Evolutionary conservation across 2,113 vertebrate genomes (phyloP).

Genomic region (Thinocorus orbignyianus): DNA sequence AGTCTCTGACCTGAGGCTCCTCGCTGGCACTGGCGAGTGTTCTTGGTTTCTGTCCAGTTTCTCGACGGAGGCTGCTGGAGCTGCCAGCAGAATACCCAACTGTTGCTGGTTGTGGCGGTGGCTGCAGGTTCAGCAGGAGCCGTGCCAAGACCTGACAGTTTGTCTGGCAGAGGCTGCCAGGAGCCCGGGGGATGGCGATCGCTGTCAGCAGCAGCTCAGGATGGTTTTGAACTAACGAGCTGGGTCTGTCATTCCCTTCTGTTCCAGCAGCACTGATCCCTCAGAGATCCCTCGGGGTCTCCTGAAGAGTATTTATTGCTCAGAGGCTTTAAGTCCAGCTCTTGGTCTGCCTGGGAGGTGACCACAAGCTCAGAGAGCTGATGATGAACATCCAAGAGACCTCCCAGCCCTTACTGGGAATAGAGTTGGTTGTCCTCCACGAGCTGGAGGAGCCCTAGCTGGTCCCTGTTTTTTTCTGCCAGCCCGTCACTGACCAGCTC

Average conservation of each 20-base stretch:
- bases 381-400: neutral
- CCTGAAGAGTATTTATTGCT: neutral
- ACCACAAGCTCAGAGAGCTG: neutral
- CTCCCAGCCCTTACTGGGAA: neutral
- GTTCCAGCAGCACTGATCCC: neutral
- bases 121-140: neutral
- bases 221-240: neutral
- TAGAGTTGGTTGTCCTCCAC: fast-evolving
- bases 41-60: neutral
- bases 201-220: fast-evolving
- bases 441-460: neutral
- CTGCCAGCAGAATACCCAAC: neutral
- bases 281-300: neutral
- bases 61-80: neutral
- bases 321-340: no score
- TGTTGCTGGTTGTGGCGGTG: neutral
- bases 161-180: neutral
- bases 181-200: neutral
- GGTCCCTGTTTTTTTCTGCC: neutral
- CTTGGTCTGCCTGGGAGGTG: neutral
- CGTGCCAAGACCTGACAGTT: neutral
- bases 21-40: neutral
- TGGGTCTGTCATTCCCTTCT: fast-evolving
- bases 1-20: fast-evolving
- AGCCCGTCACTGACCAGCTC: neutral